Evolutionary conservation across 2,888 invertebrate species (phyloP).

Genomic region (Perizoma flavofasciatum): DNA sequence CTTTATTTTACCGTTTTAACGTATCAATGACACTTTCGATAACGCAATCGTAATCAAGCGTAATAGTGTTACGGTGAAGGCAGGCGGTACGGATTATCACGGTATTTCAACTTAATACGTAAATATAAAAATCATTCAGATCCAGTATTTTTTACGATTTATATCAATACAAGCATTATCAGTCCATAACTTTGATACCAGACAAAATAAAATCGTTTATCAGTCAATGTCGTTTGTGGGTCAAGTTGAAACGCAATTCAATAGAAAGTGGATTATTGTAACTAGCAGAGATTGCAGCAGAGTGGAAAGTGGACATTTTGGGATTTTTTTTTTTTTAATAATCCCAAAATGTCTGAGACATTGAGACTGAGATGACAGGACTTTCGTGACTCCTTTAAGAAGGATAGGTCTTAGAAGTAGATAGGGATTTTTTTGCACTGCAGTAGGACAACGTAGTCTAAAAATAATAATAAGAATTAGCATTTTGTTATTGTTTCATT

Average conservation of each 20-base stretch:
- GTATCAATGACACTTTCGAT: conserved; percentile 78
- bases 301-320: conserved; percentile 1
- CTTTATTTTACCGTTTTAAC: conserved; percentile 58
- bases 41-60: conserved; percentile 52
- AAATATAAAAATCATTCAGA: too few species aligned
- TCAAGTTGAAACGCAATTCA: conserved; percentile 43
- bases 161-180: too few species aligned
- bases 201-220: conserved; percentile 12
- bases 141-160: too few species aligned
- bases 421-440: too few species aligned
- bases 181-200: neutral
- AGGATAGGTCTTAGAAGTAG: too few species aligned
- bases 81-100: conserved; percentile 14
- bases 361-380: too few species aligned
- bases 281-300: conserved; percentile 1
- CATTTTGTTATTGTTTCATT: too few species aligned
- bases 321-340: too few species aligned
- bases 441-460: too few species aligned
- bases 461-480: too few species aligned
- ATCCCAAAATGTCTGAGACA: too few species aligned
- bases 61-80: conserved; percentile 37
- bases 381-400: too few species aligned
- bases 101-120: conserved; percentile 21
- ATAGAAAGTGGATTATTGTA: conserved; percentile 46
- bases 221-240: conserved; percentile 40